Evolutionary conservation across 2,113 vertebrate species (phyloP).

Genomic region (Zonotrichia leucophrys): DNA sequence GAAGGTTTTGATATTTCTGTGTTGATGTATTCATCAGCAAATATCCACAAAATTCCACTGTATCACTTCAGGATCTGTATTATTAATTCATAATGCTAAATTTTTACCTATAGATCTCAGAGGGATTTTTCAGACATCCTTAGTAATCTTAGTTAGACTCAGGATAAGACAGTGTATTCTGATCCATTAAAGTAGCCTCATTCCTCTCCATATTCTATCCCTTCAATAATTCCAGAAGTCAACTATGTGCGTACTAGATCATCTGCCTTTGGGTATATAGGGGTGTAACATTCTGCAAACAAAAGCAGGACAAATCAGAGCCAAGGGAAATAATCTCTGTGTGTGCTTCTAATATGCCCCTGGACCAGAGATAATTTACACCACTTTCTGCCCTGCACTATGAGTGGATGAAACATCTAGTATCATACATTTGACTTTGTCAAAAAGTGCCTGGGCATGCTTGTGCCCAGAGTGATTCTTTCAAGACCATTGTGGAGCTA

Average conservation of each 20-base stretch:
- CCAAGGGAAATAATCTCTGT: neutral
- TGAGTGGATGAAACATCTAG: neutral
- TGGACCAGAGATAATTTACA: neutral
- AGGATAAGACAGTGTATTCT: neutral
- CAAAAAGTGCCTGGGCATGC: neutral
- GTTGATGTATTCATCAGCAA: constrained; percentile 3
- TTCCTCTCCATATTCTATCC: neutral
- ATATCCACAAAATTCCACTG: constrained; percentile 1
- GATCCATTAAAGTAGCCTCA: neutral
- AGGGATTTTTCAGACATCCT: neutral
- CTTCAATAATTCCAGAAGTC: neutral
- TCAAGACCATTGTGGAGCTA: neutral
- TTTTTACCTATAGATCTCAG: neutral
- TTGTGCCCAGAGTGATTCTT: neutral
- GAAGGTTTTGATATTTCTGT: neutral
- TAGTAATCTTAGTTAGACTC: neutral
- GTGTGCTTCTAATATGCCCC: neutral
- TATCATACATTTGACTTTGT: neutral
- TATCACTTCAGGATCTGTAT: neutral
- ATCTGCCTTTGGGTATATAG: neutral
- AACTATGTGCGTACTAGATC: neutral
- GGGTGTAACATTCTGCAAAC: neutral
- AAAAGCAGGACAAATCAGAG: neutral
- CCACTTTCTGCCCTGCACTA: neutral
- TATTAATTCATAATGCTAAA: constrained; percentile 12